A percentile compares a stretch with the other conserved stretches of the same genome.
phyloP scores from a whole-genome alignment of 2,888 invertebrate species.

The Zaprionus obscuricornis region DNA sequence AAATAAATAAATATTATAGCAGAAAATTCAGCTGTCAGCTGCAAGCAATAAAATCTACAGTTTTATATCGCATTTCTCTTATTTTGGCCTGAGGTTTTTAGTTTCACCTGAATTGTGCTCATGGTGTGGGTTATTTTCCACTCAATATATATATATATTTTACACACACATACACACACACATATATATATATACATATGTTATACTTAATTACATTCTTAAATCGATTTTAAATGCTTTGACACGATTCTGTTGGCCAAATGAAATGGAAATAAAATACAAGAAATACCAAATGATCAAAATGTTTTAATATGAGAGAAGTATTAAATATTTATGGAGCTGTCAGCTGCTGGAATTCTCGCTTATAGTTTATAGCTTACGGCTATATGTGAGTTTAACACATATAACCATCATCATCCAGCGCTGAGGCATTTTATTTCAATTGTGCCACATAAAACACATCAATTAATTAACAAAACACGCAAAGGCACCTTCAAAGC shows the following conservation, averaged over 20 bases:
- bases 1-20: background rate
- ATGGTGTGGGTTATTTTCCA: background rate
- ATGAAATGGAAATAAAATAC: too few species aligned
- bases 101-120: slow-evolving; percentile 40
- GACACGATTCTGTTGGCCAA: slow-evolving; percentile 49
- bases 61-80: slow-evolving; percentile 30
- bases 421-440: slow-evolving; percentile 34
- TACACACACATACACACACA: too few species aligned
- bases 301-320: too few species aligned
- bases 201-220: slow-evolving; percentile 34
- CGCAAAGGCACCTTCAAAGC: slow-evolving; percentile 27
- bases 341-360: slow-evolving; percentile 44
- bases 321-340: slow-evolving; percentile 56
- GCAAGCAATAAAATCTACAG: slow-evolving; percentile 19
- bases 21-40: slow-evolving; percentile 39
- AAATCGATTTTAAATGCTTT: slow-evolving; percentile 53
- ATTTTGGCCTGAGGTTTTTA: slow-evolving; percentile 11
- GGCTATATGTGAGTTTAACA: slow-evolving; percentile 21
- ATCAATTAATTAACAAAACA: slow-evolving; percentile 44
- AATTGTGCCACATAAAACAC: slow-evolving; percentile 14
- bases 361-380: slow-evolving; percentile 25
- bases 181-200: too few species aligned
- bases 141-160: slow-evolving; percentile 6
- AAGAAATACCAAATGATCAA: slow-evolving; percentile 4
- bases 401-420: too few species aligned